Percentiles rank a stretch among this genome's conserved stretches.
Evolutionary conservation across 2,888 invertebrate genomes (phyloP).

Genomic region (Hyles lineata): DNA sequence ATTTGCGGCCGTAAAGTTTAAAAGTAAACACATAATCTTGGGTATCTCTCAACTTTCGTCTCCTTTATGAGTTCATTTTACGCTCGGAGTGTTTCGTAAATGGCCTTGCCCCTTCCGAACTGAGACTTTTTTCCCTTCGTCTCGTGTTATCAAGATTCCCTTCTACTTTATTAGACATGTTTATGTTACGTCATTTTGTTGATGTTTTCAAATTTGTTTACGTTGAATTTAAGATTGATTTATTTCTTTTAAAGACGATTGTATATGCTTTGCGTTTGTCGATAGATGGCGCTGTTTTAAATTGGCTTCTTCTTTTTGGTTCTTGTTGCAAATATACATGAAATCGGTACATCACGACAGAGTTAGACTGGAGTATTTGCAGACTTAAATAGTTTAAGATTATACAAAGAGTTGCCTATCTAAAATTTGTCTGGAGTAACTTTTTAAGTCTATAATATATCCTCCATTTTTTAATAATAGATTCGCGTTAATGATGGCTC

Average conservation of each 20-base stretch:
- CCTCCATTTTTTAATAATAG: too few species aligned
- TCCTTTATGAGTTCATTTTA: slow-evolving; percentile 54
- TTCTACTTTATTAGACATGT: slow-evolving; percentile 18
- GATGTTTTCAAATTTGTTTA: slow-evolving; percentile 4
- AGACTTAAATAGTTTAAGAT: too few species aligned
- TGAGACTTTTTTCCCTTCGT: slow-evolving; percentile 45
- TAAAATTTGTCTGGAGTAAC: too few species aligned
- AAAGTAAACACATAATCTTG: slow-evolving; percentile 53
- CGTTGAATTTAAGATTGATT: background rate
- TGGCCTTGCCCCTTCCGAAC: slow-evolving; percentile 49
- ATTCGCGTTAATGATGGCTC: too few species aligned
- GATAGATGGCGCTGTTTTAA: too few species aligned
- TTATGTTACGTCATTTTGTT: slow-evolving; percentile 10
- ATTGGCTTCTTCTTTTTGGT: too few species aligned
- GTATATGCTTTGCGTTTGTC: too few species aligned
- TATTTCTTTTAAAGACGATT: background rate
- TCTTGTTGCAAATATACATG: too few species aligned
- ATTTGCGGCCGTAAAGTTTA: slow-evolving; percentile 45
- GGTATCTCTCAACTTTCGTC: slow-evolving; percentile 37
- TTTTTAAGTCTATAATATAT: too few species aligned
- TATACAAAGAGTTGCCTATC: too few species aligned
- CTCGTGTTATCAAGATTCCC: slow-evolving; percentile 30
- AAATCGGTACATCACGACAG: too few species aligned
- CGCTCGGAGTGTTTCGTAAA: slow-evolving; percentile 53
- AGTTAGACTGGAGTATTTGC: too few species aligned